Evolutionary conservation across 2,113 vertebrate species (phyloP), one percentile per base, ranked within the genome.

Genomic region (Indicator indicator): DNA sequence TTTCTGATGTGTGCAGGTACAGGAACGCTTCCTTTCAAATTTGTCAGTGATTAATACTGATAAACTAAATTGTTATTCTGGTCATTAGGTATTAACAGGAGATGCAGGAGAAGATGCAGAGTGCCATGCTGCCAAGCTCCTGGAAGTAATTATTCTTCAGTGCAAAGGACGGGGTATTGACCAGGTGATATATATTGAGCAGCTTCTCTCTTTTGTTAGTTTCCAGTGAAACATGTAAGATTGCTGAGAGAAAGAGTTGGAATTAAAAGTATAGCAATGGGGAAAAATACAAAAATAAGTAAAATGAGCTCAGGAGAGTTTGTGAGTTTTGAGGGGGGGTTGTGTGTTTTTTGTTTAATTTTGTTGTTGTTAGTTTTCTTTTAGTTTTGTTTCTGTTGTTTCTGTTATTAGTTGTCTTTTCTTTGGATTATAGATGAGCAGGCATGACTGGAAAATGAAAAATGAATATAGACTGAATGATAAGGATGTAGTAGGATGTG

Each of bases 131-230:
- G 99, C 99, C 88, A 99, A 99, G 86, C 98, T 99, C 56, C 88
- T 99, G 12, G 99, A 99, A 95, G 99, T 99, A 75, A 99, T 99
- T 95, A 98, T 99, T 94, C 98, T 99, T 84, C 99, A 99, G 77
- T 99, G 99, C 95, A 98, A 98, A 97, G 99, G 99, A 84, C 95
- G 99, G 91, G 99, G 99, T 48, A 99, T 99, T 46, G 99, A 99
- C 86, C 99, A 99, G 99, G 99, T 99, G 88, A 95, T 59, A 4
- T 2, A 65, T 16, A 27, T 16, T 67, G 60, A 84, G 30, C 12
- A 36, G 17, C 4, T 42, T 89, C 70, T 86, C 27, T 67, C 65
- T 85, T 92, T 56, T 74, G n/a, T 16, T 85, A 18, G 21, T 85
- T 79, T 83, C 64, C 56, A 60, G 1, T n/a, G 15, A 36, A 54